Percentiles rank a stretch among this genome's conserved stretches.
These are phyloP conservation scores for Glyphotaelius pellucidus DNA, from an alignment of 2,888 invertebrate species.

Conservation along the genomic window DNA sequence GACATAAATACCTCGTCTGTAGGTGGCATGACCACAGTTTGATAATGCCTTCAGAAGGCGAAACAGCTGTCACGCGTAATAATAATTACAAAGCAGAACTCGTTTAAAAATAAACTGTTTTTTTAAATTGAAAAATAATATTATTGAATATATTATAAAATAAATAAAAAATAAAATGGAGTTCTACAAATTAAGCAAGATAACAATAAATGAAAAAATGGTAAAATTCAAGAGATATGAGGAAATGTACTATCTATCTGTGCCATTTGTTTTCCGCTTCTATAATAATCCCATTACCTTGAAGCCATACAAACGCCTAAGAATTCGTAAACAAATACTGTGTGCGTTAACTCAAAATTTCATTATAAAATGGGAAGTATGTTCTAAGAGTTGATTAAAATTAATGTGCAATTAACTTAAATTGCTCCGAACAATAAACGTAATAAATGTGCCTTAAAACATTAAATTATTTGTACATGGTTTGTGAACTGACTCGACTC, in stretches of 20 bases:
- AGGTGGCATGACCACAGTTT: too few relatives aligned
- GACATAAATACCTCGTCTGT: too few relatives aligned
- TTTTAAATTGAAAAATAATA: too few relatives aligned
- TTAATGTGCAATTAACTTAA: slow-evolving; percentile 1
- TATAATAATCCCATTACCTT: not conserved
- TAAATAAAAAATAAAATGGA: too few relatives aligned
- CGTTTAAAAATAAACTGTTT: too few relatives aligned
- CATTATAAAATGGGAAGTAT: slow-evolving; percentile 2
- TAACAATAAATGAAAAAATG: too few relatives aligned
- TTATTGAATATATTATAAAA: too few relatives aligned
- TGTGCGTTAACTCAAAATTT: not conserved
- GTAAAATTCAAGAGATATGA: too few relatives aligned
- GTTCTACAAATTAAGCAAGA: too few relatives aligned
- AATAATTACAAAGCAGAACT: too few relatives aligned
- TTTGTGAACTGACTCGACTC: not conserved
- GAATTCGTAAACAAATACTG: not conserved
- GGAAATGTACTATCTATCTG: not conserved
- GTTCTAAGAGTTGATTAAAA: slow-evolving; percentile 28
- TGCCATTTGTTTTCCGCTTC: not conserved
- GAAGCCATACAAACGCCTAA: not conserved
- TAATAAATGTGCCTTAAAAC: not conserved
- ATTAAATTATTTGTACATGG: slow-evolving; percentile 24
- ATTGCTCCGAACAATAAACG: not conserved
- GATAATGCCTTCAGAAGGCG: too few relatives aligned
- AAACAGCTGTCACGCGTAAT: too few relatives aligned